Conservation (phyloP, 2,113 vertebrate species). For the Haliaeetus leucogaster region DNA sequence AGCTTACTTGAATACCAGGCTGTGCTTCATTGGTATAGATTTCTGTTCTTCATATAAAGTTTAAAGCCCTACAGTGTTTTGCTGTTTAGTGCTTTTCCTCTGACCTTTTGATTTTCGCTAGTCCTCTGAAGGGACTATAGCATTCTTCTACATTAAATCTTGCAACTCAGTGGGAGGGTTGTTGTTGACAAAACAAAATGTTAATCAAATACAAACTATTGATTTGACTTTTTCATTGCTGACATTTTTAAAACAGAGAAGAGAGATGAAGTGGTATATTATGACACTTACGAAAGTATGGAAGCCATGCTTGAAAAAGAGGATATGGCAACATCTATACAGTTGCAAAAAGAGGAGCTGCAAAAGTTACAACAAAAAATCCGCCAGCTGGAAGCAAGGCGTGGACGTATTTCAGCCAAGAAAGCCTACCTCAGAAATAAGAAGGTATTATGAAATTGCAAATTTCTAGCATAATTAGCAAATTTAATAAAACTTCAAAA, state of each 20-base stretch:
- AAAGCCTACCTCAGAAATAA: conserved; percentile 97
- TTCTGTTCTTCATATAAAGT: neutral
- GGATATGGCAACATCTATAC: conserved; percentile 64
- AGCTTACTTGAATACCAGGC: neutral
- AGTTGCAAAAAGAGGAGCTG: conserved; percentile 81
- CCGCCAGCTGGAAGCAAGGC: conserved; percentile 87
- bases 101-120: neutral
- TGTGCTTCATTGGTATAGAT: neutral
- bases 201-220: neutral
- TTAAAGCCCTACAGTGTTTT: neutral
- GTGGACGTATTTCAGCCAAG: conserved; percentile 88
- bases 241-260: conserved; percentile 63
- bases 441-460: conserved; percentile 74
- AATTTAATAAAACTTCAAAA: neutral
- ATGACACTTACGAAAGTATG: conserved; percentile 90
- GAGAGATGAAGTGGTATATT: conserved; percentile 90
- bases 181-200: neutral
- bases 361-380: conserved; percentile 84
- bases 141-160: neutral
- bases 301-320: conserved; percentile 88
- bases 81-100: neutral
- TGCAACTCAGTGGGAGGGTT: neutral
- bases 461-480: neutral
- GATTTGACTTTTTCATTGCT: neutral
- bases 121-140: neutral